A percentile compares a stretch with the other conserved stretches of the same genome.
Conservation (phyloP, 1,140 invertebrate genomes). For the Calycopis cecrops region DNA sequence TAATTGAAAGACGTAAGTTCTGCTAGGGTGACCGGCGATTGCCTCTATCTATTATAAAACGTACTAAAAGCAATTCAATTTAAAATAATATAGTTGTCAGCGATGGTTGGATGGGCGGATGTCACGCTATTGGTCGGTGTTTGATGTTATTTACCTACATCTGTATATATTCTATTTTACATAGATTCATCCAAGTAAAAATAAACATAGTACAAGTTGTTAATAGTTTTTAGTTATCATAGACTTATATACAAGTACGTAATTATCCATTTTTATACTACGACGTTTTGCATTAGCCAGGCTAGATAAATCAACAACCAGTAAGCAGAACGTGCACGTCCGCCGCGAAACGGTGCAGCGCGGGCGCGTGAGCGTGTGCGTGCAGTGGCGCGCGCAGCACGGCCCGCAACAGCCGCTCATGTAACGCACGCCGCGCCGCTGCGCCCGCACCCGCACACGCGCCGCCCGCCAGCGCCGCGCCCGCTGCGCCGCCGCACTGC, state of each 20-base stretch:
- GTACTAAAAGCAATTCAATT: constrained; percentile 9
- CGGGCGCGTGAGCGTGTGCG: constrained; percentile 84
- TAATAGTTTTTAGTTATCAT: too few relatives aligned
- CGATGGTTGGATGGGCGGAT: too few relatives aligned
- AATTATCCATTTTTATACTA: too few relatives aligned
- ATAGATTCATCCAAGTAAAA: too few relatives aligned
- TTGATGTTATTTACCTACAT: too few relatives aligned
- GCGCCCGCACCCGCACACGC: constrained; percentile 79
- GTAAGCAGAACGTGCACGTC: constrained; percentile 83
- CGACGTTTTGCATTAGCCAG: too few relatives aligned
- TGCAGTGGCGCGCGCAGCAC: constrained; percentile 78
- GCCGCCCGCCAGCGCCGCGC: constrained; percentile 46
- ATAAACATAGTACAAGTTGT: too few relatives aligned
- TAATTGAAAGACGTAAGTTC: constrained; percentile 59
- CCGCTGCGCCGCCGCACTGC: too few relatives aligned
- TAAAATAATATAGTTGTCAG: not conserved
- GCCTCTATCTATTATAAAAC: constrained; percentile 2
- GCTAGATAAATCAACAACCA: too few relatives aligned
- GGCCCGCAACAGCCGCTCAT: constrained; percentile 78
- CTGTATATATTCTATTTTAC: too few relatives aligned
- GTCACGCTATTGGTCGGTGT: too few relatives aligned
- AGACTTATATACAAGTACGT: too few relatives aligned
- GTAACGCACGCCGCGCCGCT: constrained; percentile 77
- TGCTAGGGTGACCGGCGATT: constrained; percentile 41
- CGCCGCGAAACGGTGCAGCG: constrained; percentile 86